Conservation (phyloP, 2,113 vertebrate species). For the Chamaea fasciata region DNA sequence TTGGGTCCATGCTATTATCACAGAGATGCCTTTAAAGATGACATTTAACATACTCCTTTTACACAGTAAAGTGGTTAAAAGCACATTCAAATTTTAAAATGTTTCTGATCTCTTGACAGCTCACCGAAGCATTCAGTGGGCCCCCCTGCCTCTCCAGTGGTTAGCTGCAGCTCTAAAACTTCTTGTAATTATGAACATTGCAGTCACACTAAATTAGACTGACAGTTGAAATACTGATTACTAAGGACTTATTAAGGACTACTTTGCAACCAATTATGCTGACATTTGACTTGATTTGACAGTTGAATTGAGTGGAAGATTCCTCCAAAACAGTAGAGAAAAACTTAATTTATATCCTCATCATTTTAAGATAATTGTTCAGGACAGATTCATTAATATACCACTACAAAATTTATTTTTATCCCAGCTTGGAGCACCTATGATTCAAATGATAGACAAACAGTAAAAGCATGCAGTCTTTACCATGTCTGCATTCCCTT, state of each 20-base stretch:
- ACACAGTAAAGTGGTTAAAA: conserved; percentile 63
- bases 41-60: conserved; percentile 63
- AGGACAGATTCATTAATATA: conserved; percentile 50
- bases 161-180: conserved; percentile 68
- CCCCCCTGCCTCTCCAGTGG: conserved; percentile 57
- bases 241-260: conserved; percentile 71
- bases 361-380: conserved; percentile 56
- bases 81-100: conserved; percentile 62
- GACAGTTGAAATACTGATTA: conserved; percentile 73
- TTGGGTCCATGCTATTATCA: conserved; percentile 55
- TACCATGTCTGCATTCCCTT: not conserved
- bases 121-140: conserved; percentile 45
- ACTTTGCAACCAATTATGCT: conserved; percentile 73
- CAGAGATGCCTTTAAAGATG: conserved; percentile 60
- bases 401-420: conserved; percentile 48
- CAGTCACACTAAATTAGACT: conserved; percentile 71
- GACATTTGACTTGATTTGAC: conserved; percentile 74
- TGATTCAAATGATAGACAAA: conserved; percentile 8
- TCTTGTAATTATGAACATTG: conserved; percentile 66
- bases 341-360: conserved; percentile 57
- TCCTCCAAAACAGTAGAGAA: conserved; percentile 59
- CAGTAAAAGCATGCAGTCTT: not conserved
- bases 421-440: not conserved
- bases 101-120: conserved; percentile 64
- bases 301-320: conserved; percentile 64